These are phyloP conservation scores for Eurypyga helias DNA, from an alignment of 2,113 vertebrate species.

Conservation along the genomic window DNA sequence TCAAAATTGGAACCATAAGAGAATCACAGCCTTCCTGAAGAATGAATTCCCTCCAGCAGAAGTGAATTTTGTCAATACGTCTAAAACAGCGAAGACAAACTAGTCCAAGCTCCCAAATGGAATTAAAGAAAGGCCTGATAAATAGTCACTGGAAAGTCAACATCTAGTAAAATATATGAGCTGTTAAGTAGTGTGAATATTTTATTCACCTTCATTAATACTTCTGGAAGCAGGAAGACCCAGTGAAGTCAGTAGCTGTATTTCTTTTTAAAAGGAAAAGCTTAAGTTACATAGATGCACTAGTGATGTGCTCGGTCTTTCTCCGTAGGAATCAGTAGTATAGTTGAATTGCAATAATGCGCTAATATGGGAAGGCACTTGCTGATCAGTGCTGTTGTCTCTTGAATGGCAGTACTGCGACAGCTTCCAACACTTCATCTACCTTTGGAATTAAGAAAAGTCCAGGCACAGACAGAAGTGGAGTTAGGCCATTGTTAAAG, in stretches of 20 bases:
- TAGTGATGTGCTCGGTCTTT: neutral
- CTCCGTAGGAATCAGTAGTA: neutral
- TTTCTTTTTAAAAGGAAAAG: neutral
- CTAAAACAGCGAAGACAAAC: neutral
- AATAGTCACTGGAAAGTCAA: conserved; percentile 21
- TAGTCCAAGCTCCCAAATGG: neutral
- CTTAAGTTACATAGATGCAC: neutral
- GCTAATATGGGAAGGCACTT: neutral
- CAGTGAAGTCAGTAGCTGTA: neutral
- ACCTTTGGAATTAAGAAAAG: neutral
- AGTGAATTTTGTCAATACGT: neutral
- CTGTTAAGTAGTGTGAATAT: conserved; percentile 5
- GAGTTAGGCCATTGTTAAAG: neutral
- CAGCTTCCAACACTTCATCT: neutral
- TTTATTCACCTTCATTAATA: conserved; percentile 39
- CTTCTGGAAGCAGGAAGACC: neutral
- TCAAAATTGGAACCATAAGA: conserved; percentile 36
- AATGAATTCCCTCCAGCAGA: neutral
- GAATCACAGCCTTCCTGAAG: neutral
- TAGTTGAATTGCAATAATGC: neutral
- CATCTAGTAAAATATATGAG: neutral
- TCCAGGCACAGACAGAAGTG: neutral
- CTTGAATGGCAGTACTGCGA: conserved; percentile 1
- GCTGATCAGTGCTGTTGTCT: neutral
- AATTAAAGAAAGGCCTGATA: conserved; percentile 16